phyloP scores from a whole-genome alignment of 2,113 vertebrate genomes.

The Okapia johnstoni region DNA sequence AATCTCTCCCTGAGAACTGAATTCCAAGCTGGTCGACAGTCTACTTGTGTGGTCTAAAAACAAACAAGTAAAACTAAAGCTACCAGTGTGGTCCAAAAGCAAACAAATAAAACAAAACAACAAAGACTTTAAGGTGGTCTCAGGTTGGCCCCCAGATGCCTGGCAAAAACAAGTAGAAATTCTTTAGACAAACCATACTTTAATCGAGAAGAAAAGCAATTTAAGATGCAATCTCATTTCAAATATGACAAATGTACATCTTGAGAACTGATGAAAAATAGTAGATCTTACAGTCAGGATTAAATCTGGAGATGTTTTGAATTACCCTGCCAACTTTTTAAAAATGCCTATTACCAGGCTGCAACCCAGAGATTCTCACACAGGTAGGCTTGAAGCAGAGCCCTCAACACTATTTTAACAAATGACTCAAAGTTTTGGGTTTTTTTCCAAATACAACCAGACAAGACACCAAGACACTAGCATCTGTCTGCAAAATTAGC shows the following conservation, averaged over 20 bases:
- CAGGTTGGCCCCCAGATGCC: background rate
- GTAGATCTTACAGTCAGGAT: background rate
- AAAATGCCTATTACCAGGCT: slow-evolving; percentile 28
- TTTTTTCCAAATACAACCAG: background rate
- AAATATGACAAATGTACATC: background rate
- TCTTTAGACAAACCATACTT: background rate
- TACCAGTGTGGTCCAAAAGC: slow-evolving; percentile 23
- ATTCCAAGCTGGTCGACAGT: background rate
- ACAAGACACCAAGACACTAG: slow-evolving; percentile 8
- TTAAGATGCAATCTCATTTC: slow-evolving; percentile 32
- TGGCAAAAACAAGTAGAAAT: background rate
- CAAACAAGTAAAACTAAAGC: slow-evolving; percentile 16
- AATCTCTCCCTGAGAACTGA: background rate
- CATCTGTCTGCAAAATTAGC: background rate
- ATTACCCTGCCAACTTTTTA: background rate
- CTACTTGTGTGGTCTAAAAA: slow-evolving; percentile 15
- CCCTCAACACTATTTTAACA: background rate
- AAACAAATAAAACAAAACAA: slow-evolving; percentile 5
- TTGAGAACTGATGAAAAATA: background rate
- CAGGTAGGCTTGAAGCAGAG: background rate
- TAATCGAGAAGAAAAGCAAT: background rate
- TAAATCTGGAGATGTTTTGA: background rate
- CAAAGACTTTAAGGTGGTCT: slow-evolving; percentile 1
- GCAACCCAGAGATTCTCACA: background rate
- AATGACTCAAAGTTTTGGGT: background rate